Evolutionary conservation across 1,140 invertebrate genomes (phyloP), one percentile per base, ranked within the genome.

Genomic region (Microvelia longipes): DNA sequence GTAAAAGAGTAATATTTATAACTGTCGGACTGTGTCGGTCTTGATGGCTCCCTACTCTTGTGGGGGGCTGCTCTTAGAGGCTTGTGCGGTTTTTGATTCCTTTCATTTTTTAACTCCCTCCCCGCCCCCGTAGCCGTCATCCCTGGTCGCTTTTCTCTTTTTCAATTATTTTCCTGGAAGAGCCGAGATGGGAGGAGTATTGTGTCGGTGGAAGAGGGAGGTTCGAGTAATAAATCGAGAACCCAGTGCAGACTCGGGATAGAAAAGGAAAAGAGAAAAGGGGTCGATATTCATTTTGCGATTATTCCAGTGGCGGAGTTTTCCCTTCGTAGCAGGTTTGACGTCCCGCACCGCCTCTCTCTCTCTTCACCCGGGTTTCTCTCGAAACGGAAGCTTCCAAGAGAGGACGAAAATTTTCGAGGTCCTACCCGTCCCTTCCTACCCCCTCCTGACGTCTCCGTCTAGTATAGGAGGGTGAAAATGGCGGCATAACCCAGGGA

Each of bases 271-370:
- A 50, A 19, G 25, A 15, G 27, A 27, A 28, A 28, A 28, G 69
- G 69, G 70, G 68, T 71, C 71, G 71, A 71, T 71, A 71, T 71
- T 71, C 71, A 71, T 71, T 71, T 71, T 71, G 71, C 71, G 71
- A 71, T 71, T 71, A 71, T 71, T 69, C 71, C 68, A 30, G 62
- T 66, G 69, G 24, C 35, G 35, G 35, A 50, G 35, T 50, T 50
- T 24, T 27, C 63, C 63, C 63, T 11, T 65, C 63, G 63, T 2
- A 27, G n/a, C n/a, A n/a, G 63, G n/a, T 27, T 27, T 27, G n/a
- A 27, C 63, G 26, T 27, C 63, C 24, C n/a, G 5, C 63, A 2
- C n/a, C 24, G 5, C 63, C 63, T 11, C 24, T 27, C 24, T 24
- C 63, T 27, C n/a, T 13, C 13, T 13, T 13, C 50, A 13, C n/a